Evolutionary conservation across 2,888 invertebrate genomes (phyloP).

Genomic region (Eulithis testata): DNA sequence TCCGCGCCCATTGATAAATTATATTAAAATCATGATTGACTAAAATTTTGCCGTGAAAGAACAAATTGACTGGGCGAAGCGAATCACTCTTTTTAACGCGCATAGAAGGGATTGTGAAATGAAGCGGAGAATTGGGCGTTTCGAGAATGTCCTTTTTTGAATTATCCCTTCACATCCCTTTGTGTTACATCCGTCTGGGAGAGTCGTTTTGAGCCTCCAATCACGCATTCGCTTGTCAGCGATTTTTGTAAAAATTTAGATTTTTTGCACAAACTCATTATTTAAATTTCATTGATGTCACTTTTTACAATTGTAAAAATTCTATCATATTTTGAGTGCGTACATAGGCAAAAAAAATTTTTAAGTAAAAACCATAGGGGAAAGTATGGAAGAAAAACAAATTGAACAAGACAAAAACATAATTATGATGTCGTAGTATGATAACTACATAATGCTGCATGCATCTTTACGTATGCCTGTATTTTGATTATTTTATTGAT

Average conservation of each 20-base stretch:
- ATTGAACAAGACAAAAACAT: too few species aligned
- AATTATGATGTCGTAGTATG: too few species aligned
- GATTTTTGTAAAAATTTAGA: constrained; percentile 9
- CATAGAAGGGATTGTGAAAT: constrained; percentile 46
- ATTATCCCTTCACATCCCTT: constrained; percentile 48
- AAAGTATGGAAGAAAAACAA: too few species aligned
- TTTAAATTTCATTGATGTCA: neutral
- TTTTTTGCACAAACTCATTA: constrained; percentile 8
- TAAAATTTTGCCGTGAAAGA: constrained; percentile 39
- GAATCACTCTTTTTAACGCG: constrained; percentile 51
- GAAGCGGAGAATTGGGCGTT: constrained; percentile 51
- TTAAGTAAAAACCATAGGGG: too few species aligned
- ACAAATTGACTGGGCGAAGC: constrained; percentile 49
- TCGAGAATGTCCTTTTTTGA: constrained; percentile 48
- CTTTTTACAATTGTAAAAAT: too few species aligned
- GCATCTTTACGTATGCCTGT: too few species aligned
- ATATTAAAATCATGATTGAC: constrained; percentile 40
- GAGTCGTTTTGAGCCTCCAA: constrained; percentile 43
- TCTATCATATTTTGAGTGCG: too few species aligned
- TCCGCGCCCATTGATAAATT: constrained; percentile 24
- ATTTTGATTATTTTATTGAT: too few species aligned
- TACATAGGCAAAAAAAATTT: too few species aligned
- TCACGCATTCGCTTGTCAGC: constrained; percentile 41
- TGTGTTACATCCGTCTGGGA: constrained; percentile 43
- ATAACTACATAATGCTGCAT: too few species aligned